A percentile compares a stretch with the other conserved stretches of the same genome.
phyloP scores from a whole-genome alignment of 2,797 vertebrate species.

The Neosilurus hyrtlii region DNA sequence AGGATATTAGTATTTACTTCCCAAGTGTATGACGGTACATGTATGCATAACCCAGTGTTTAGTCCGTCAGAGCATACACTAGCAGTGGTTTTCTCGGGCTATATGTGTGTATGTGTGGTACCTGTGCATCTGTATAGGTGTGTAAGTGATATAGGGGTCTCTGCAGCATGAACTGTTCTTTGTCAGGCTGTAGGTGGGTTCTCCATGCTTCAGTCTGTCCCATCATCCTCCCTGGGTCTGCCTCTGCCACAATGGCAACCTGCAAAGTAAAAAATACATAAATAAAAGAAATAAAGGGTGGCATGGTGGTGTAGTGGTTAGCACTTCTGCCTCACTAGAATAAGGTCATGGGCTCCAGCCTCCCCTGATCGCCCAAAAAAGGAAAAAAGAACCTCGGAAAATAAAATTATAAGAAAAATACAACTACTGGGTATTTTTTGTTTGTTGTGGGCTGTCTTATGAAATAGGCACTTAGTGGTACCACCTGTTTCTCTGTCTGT shows the following conservation, averaged over 20 bases:
- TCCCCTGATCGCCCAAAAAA: too few relatives aligned
- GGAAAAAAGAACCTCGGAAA: too few relatives aligned
- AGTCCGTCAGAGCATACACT: background rate
- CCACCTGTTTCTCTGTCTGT: too few relatives aligned
- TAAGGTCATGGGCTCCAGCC: too few relatives aligned
- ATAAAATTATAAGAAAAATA: too few relatives aligned
- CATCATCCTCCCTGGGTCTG: constrained; percentile 85
- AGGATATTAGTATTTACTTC: background rate
- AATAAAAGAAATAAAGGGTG: background rate
- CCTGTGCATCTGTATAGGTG: constrained; percentile 89
- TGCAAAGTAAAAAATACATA: constrained; percentile 55
- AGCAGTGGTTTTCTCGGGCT: background rate
- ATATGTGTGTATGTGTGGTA: constrained; percentile 52
- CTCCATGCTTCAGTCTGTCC: constrained; percentile 81
- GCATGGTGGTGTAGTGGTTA: too few relatives aligned
- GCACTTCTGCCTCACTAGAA: too few relatives aligned
- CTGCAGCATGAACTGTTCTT: constrained; percentile 75
- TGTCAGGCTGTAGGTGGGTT: constrained; percentile 66
- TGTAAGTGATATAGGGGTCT: constrained; percentile 85
- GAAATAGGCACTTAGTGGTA: too few relatives aligned
- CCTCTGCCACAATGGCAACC: constrained; percentile 78
- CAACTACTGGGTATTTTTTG: too few relatives aligned
- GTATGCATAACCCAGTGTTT: background rate
- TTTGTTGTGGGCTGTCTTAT: too few relatives aligned
- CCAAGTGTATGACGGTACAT: background rate